phyloP scores from a whole-genome alignment of 2,888 invertebrate genomes.

The Nemotelus nigrinus region DNA sequence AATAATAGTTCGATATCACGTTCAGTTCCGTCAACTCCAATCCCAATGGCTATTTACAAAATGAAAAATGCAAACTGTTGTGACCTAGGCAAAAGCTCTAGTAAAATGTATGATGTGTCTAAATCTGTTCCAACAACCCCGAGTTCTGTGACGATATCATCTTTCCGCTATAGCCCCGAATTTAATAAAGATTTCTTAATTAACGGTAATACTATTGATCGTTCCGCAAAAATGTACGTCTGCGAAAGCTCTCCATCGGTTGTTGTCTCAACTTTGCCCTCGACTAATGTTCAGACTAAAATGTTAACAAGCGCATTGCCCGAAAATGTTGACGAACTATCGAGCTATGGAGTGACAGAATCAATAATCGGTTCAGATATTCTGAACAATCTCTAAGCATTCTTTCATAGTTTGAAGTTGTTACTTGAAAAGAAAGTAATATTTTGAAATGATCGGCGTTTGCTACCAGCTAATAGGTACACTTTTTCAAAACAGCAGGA shows the following conservation, averaged over 20 bases:
- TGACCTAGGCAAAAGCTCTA: constrained; percentile 16
- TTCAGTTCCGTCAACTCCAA: constrained; percentile 76
- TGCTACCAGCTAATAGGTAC: neutral
- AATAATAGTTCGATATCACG: constrained; percentile 67
- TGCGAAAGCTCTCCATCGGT: neutral
- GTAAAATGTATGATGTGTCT: constrained; percentile 69
- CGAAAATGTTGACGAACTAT: constrained; percentile 51
- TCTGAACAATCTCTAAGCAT: constrained; percentile 60
- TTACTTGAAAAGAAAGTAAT: neutral
- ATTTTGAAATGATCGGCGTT: neutral
- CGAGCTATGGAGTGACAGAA: constrained; percentile 57
- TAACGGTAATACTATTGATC: constrained; percentile 70
- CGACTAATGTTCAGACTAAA: constrained; percentile 30
- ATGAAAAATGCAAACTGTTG: constrained; percentile 24
- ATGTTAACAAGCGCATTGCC: constrained; percentile 42
- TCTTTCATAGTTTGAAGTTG: no score
- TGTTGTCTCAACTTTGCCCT: neutral
- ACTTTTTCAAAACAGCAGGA: neutral
- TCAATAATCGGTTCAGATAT: constrained; percentile 62
- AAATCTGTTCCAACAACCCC: constrained; percentile 84
- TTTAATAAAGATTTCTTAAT: constrained; percentile 69
- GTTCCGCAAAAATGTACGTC: constrained; percentile 55
- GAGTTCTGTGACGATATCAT: constrained; percentile 67
- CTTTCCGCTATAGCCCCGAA: constrained; percentile 70
- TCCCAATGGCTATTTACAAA: constrained; percentile 65